Evolutionary conservation across 2,888 invertebrate species (phyloP), one percentile per base, ranked within the genome.

Genomic region (Leptopterna dolabrata): DNA sequence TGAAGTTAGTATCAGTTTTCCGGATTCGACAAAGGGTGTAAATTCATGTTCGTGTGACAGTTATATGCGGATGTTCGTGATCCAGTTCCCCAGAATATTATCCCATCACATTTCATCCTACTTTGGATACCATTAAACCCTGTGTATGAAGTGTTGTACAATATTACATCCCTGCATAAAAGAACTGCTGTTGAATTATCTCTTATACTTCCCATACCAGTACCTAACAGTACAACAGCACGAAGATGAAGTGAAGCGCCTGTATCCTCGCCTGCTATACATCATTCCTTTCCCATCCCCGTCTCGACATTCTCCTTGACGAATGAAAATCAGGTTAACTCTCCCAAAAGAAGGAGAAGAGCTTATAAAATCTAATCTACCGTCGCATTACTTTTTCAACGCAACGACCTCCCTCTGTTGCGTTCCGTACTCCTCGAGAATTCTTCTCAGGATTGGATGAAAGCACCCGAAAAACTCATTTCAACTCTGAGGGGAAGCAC

Each of bases 301-400:
- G 6, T 76, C 73, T 1, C 29, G 24, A 76, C 19, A n/a, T 76
- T 41, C n/a, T 76, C 41, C 41, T 19, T 76, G 73, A 30, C 73
- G 73, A 76, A 76, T 76, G 63, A 24, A 76, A 76, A 76, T 76
- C 73, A 76, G 73, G 73, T 76, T 76, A 76, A 76, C 73, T 76
- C 14, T 27, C 73, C 73, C 41, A 41, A 76, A 63, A 63, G 63
- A 63, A 63, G 63, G 27, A 63, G 63, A 24, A 19, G 63, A 41
- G 30, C 36, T 76, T 76, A 76, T 76, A 76, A 76, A 76, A 76
- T 76, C 73, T 76, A 76, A 76, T 76, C 73, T 36, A 41, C 36
- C 16, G 73, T 41, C 41, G 73, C 36, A 76, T 76, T 76, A 76
- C 73, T 76, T 76, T 76, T 76, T 76, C 41, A 63, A 63, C 73